These are phyloP conservation scores for Anneissia japonica DNA, from an alignment of 35 echinoderm and acorn worm species.

Conservation along the genomic window DNA sequence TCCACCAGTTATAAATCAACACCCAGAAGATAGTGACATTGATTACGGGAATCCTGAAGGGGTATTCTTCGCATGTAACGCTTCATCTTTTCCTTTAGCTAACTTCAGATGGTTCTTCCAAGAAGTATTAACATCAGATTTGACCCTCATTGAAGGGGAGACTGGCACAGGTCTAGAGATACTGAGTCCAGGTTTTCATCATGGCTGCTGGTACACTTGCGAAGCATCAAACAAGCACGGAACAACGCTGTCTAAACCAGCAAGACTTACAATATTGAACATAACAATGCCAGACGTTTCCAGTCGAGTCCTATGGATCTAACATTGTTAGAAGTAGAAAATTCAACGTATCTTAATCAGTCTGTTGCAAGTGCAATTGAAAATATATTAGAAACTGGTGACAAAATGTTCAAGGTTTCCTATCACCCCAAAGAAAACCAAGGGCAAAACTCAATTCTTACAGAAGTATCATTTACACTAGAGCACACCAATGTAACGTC, in stretches of 20 bases:
- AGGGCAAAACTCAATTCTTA: not conserved
- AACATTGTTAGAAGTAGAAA: not conserved
- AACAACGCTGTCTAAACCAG: not conserved
- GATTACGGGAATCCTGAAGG: not conserved
- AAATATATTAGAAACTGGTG: not conserved
- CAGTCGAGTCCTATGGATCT: not conserved
- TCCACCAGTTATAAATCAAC: not conserved
- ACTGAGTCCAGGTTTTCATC: not conserved
- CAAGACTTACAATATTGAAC: not conserved
- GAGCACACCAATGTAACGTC: not conserved
- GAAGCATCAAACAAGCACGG: not conserved
- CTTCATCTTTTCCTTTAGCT: not conserved
- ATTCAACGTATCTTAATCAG: not conserved
- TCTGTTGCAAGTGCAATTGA: not conserved
- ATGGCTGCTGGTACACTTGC: not conserved
- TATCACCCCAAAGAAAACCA: not conserved
- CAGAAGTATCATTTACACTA: not conserved
- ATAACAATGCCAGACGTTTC: not conserved
- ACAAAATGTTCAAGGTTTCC: not conserved
- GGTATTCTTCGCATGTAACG: not conserved
- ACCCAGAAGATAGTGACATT: not conserved
- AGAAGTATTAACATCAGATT: not conserved
- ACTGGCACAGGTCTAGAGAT: not conserved
- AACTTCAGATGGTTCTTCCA: not conserved
- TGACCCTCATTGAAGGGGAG: not conserved